phyloP scores from a whole-genome alignment of 2,797 vertebrate species.

The Babyrousa celebensis region DNA sequence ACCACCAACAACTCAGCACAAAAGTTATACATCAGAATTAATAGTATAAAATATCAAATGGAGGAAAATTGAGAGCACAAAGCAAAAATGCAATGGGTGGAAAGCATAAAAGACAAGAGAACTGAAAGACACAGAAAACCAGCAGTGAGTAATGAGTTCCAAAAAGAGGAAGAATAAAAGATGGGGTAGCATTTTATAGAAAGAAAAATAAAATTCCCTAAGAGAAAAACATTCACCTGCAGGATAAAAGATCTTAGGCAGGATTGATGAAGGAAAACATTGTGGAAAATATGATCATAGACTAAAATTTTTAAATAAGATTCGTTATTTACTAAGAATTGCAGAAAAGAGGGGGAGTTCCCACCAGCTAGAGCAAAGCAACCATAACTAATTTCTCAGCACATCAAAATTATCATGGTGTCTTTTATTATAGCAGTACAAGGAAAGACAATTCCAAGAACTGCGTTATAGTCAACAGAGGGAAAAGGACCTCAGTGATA shows the following conservation, averaged over 20 bases:
- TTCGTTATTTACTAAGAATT: background rate
- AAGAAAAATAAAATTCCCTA: background rate
- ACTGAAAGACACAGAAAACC: background rate
- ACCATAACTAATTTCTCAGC: background rate
- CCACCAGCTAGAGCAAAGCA: background rate
- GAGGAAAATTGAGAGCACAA: background rate
- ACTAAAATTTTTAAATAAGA: conserved; percentile 2
- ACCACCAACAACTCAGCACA: background rate
- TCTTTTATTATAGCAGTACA: background rate
- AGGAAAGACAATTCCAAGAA: background rate
- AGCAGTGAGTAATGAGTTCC: background rate
- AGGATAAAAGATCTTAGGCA: background rate
- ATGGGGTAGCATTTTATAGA: background rate
- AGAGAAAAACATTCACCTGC: background rate
- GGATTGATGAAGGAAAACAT: background rate
- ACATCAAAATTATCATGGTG: background rate
- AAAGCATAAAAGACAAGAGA: background rate
- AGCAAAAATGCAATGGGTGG: background rate
- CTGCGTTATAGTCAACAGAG: background rate
- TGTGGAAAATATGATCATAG: background rate
- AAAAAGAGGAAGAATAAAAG: background rate
- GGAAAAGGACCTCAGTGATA: background rate
- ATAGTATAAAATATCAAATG: background rate
- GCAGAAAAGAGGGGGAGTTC: background rate
- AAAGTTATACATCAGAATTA: background rate